phyloP scores from a whole-genome alignment of 2,797 vertebrate genomes.

The Brotula barbata region DNA sequence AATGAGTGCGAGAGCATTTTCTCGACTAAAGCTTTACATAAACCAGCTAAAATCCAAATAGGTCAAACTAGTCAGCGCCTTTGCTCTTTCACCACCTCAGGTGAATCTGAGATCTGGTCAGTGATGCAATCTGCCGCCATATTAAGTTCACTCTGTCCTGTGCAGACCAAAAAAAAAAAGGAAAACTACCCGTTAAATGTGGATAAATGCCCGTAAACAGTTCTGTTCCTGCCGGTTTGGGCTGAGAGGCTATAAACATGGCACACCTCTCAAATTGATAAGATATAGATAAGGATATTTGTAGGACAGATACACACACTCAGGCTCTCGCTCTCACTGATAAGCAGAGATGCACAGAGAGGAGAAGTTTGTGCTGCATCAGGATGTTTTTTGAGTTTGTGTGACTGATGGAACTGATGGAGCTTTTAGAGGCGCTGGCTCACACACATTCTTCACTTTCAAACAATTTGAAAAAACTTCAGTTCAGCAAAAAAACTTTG shows the following conservation, averaged over 20 bases:
- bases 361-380: conserved; percentile 21
- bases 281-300: conserved; percentile 24
- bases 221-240: conserved; percentile 6
- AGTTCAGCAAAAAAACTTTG: conserved; percentile 1
- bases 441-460: conserved; percentile 2
- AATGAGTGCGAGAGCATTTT: background rate
- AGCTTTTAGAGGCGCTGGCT: conserved; percentile 10
- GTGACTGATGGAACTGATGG: conserved; percentile 7
- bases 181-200: conserved; percentile 2
- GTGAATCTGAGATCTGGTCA: conserved; percentile 13
- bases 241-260: too few relatives aligned
- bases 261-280: too few relatives aligned
- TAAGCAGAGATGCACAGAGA: background rate
- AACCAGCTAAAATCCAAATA: background rate
- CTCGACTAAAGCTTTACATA: background rate
- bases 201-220: conserved; percentile 23
- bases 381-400: conserved; percentile 15
- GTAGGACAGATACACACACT: conserved; percentile 2
- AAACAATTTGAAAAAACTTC: background rate
- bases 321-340: background rate
- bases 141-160: conserved; percentile 19
- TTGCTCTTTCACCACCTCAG: conserved; percentile 1
- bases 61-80: conserved; percentile 1
- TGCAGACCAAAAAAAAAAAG: conserved; percentile 8
- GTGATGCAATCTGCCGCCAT: background rate